Evolutionary conservation across 2,888 invertebrate genomes (phyloP).

Genomic region (Cheilosia scutellata): DNA sequence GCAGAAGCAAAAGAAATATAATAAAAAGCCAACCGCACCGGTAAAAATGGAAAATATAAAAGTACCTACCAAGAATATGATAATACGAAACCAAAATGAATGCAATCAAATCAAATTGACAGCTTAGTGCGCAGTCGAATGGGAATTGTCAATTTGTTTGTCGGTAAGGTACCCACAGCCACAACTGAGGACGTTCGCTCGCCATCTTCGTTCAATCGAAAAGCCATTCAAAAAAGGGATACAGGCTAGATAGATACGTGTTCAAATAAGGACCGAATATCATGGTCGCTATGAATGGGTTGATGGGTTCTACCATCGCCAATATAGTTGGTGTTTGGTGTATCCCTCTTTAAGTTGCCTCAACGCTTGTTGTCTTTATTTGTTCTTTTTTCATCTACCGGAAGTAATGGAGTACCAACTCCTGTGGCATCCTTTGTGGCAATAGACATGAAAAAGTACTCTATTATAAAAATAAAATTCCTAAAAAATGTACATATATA

Average conservation of each 20-base stretch:
- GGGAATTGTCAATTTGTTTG: conserved; percentile 24
- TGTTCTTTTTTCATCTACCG: background rate
- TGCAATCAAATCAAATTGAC: conserved; percentile 30
- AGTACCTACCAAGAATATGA: conserved; percentile 1
- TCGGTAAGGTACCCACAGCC: background rate
- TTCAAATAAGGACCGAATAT: background rate
- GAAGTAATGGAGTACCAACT: conserved; percentile 25
- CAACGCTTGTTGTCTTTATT: conserved; percentile 8
- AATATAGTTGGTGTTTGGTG: background rate
- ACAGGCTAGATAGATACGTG: background rate
- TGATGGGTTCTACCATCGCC: background rate
- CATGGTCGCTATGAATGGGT: conserved; percentile 15
- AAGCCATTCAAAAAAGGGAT: background rate
- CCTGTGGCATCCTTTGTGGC: background rate
- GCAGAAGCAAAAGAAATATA: too few species aligned
- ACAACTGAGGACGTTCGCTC: background rate
- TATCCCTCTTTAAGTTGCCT: conserved; percentile 4
- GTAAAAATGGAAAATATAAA: background rate
- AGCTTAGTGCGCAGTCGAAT: background rate
- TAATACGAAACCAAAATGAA: conserved; percentile 15
- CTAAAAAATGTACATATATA: background rate
- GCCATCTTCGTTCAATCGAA: background rate
- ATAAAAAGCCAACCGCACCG: background rate
- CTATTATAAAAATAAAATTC: conserved; percentile 3
- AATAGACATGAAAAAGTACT: conserved; percentile 8